Conservation (phyloP, 2,113 vertebrate genomes). For the Tor tambroides region DNA sequence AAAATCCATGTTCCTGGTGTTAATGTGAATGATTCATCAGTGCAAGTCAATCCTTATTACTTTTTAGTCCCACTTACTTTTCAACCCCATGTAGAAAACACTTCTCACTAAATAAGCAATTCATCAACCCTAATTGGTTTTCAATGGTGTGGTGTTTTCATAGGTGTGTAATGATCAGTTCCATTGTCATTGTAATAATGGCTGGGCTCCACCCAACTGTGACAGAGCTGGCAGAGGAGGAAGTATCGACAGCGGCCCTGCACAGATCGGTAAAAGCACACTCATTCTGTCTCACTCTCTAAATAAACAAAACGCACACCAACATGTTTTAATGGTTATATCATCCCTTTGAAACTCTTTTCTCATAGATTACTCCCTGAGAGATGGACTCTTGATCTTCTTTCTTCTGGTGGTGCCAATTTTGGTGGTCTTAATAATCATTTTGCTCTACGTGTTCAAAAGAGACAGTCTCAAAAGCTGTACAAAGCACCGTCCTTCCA, state of each 20-base stretch:
- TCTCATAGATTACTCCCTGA: conserved; percentile 81
- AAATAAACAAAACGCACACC: neutral
- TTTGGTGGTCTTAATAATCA: conserved; percentile 65
- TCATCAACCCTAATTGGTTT: neutral
- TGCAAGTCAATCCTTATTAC: neutral
- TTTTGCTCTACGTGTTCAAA: conserved; percentile 72
- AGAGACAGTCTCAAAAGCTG: conserved; percentile 66
- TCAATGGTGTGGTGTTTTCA: conserved; percentile 10
- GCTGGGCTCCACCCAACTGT: conserved; percentile 82
- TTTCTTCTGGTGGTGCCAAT: conserved; percentile 84
- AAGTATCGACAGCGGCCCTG: conserved; percentile 82
- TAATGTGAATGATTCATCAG: neutral
- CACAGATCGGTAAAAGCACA: conserved; percentile 75
- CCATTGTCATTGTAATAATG: conserved; percentile 79
- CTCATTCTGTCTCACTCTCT: neutral
- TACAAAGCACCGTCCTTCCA: conserved; percentile 41
- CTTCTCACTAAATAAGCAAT: neutral
- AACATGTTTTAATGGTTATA: neutral
- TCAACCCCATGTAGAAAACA: neutral
- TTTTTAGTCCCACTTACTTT: neutral
- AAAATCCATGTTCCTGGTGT: neutral
- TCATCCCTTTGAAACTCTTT: neutral
- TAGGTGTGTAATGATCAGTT: conserved; percentile 80
- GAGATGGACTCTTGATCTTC: conserved; percentile 85
- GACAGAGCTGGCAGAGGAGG: conserved; percentile 74